Base-by-base conservation (phyloP, 2,113 vertebrate genomes). In the Vulpes lagopus region DNA sequence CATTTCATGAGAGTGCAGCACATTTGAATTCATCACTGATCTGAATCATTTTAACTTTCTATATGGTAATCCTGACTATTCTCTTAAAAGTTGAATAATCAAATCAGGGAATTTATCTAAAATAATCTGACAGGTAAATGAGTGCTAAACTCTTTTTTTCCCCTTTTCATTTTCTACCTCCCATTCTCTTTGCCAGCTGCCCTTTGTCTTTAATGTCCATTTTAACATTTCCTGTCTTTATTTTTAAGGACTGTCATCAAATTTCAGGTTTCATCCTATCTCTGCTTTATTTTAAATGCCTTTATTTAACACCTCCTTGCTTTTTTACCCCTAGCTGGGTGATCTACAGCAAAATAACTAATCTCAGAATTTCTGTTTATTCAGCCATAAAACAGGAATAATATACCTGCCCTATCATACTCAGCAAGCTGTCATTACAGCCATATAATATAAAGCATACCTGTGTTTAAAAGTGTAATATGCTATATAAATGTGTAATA, bases 291-390 rank as follows among this genome's bases (percentile, higher is more conserved):
- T 93, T 97, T 92, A 80, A 88, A 59, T 79, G 3, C 10, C 20
- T 16, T 62, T 55, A 3, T 74, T 64, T 55, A 74, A 30, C 2
- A 71, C 17, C 20, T 38, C 17, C 19, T 86, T 71, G 43, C 5
- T 16, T 53, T 86, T 91, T 79, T 92, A 17, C n/a, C 55, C 19
- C 14, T 65, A 25, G 5, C 11, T 93, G 15, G 14, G 7, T 78
- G 22, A 89, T 32, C 32, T 82, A 76, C 6, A 64, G 17, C 16
- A 95, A 96, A 93, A 86, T 65, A 76, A 86, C 55, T 82, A 87
- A 92, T 83, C 67, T 91, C 53, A 69, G 59, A 76, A 17, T 62
- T 91, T 93, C 55, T 51, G 27, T 92, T 91, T 86, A 73, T 59
- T 27, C n/a, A 96, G 23, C 14, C 90, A 65, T 90, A 83, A 90